Evolutionary conservation across 2,888 invertebrate species (phyloP), one percentile per base, ranked within the genome.

Genomic region (Eucriotettix oculatus): DNA sequence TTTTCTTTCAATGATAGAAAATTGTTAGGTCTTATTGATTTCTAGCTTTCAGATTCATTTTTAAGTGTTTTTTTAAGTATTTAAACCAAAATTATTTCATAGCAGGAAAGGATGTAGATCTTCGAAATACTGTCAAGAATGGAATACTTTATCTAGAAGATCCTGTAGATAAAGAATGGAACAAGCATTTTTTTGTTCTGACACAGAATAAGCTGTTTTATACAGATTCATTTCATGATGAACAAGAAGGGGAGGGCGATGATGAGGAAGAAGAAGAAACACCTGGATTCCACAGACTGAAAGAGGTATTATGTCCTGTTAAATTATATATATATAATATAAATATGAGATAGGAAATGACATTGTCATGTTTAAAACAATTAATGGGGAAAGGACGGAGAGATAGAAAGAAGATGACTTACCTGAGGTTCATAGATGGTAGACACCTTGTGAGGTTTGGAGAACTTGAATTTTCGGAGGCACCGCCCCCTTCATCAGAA

Each of bases 171-270:
- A 85, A 87, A 71, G 86, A 88, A 63, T 97, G 96, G 95, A 86
- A 88, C 70, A 87, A 92, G 0, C 94, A 95, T 74, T 93, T 93
- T 69, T 95, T 96, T 71, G 91, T 95, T 16, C 75, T 97, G 44
- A 94, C 92, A 0, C 84, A 89, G 64, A 87, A 83, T 67, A 92
- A 93, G 71, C 75, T 97, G 56, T 90, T 89, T 69, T 96, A 94
- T 70, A 89, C 90, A 0, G 90, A 91, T 69, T 81, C 81, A 64
- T 79, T 80, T 67, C 69, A 74, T 55, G 72, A 73, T 59, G 74
- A 75, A 63, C 69, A 71, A 16, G 77, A 76, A 58, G 74, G 72
- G 5, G 80, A 80, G 54, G 77, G 76, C 12, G 80, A 78, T 48
- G 81, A 83, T 43, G 84, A 84, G 57, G 81, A 81, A 0, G 84